phyloP scores from a whole-genome alignment of 1,140 invertebrate genomes.

The Scaptomyza pallida region DNA sequence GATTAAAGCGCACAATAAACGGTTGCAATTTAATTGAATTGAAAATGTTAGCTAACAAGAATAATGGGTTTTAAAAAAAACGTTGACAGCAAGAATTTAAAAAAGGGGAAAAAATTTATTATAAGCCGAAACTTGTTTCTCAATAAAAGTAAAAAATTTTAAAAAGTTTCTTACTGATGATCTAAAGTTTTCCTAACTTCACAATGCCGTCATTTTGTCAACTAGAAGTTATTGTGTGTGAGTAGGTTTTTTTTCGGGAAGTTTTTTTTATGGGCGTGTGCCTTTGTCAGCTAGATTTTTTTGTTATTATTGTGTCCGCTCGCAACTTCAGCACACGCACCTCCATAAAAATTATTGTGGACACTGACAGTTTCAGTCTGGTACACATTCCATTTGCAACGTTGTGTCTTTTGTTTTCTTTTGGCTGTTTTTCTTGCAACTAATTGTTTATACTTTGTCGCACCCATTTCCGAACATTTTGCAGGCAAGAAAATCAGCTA shows the following conservation, averaged over 20 bases:
- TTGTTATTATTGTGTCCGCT: slow-evolving; percentile 29
- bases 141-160: too few species aligned
- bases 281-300: slow-evolving; percentile 18
- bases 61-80: slow-evolving; percentile 3
- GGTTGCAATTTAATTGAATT: slow-evolving; percentile 42
- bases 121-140: too few species aligned
- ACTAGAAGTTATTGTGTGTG: slow-evolving; percentile 48
- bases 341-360: slow-evolving; percentile 19
- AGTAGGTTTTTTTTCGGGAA: slow-evolving; percentile 11
- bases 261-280: slow-evolving; percentile 46
- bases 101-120: not conserved
- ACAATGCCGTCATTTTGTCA: slow-evolving; percentile 51
- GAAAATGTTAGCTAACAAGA: slow-evolving; percentile 20
- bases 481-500: not conserved
- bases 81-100: not conserved
- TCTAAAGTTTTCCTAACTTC: not conserved
- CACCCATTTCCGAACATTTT: slow-evolving; percentile 32
- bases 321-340: slow-evolving; percentile 26
- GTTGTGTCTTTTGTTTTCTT: slow-evolving; percentile 1
- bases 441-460: slow-evolving; percentile 31
- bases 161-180: too few species aligned
- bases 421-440: slow-evolving; percentile 6
- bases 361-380: slow-evolving; percentile 27
- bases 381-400: slow-evolving; percentile 17
- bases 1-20: slow-evolving; percentile 27